These are phyloP conservation scores for Bombus superbus DNA, from an alignment of 1,140 invertebrate genomes.

Conservation along the genomic window DNA sequence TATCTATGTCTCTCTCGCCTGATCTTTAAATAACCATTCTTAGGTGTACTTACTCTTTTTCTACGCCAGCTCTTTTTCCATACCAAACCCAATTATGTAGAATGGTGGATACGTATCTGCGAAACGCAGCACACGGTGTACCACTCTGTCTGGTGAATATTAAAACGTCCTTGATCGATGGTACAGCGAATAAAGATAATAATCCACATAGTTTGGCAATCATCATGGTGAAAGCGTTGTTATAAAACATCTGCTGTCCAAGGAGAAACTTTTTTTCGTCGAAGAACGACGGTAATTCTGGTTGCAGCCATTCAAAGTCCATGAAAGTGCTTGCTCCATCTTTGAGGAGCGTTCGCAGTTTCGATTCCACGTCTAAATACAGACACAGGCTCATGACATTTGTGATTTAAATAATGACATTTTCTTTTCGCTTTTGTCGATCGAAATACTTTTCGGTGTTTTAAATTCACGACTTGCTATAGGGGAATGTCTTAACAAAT, in stretches of 20 bases:
- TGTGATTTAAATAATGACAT: neutral
- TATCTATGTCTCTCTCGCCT: neutral
- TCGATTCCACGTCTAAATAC: slow-evolving; percentile 65
- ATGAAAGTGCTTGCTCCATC: slow-evolving; percentile 70
- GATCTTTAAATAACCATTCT: neutral
- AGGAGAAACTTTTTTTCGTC: slow-evolving; percentile 81
- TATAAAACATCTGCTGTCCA: slow-evolving; percentile 86
- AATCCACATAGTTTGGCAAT: slow-evolving; percentile 88
- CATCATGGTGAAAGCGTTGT: slow-evolving; percentile 87
- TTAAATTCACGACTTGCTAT: neutral
- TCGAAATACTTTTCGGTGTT: neutral
- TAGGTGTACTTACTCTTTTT: slow-evolving; percentile 81
- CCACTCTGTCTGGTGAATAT: slow-evolving; percentile 87
- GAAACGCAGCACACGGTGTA: slow-evolving; percentile 86
- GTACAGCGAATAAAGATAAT: slow-evolving; percentile 86
- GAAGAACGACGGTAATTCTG: slow-evolving; percentile 75
- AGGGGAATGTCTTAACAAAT: too few relatives aligned
- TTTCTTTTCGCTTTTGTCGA: neutral
- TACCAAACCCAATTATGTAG: slow-evolving; percentile 90
- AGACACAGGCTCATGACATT: neutral
- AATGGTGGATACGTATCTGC: slow-evolving; percentile 87
- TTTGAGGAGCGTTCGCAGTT: slow-evolving; percentile 66
- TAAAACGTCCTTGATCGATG: slow-evolving; percentile 87
- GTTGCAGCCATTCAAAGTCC: slow-evolving; percentile 58
- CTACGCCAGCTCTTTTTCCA: slow-evolving; percentile 84